A percentile compares a stretch with the other conserved stretches of the same genome.
Evolutionary conservation across 2,113 vertebrate species (phyloP).

Genomic region (Rousettus leschenaultii): DNA sequence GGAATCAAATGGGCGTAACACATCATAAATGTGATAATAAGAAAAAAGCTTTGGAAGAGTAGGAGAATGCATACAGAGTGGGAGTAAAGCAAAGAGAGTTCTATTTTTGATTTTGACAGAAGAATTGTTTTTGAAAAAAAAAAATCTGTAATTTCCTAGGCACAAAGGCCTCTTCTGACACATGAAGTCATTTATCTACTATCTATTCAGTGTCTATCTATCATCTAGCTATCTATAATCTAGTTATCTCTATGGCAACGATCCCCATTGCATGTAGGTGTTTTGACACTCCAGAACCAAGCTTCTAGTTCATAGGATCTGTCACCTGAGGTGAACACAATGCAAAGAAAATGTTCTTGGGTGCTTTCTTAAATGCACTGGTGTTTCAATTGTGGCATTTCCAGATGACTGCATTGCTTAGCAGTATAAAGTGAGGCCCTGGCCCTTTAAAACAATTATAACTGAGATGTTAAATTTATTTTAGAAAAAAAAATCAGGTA

Average conservation of each 20-base stretch:
- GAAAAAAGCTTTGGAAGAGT: constrained; percentile 56
- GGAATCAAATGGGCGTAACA: constrained; percentile 36
- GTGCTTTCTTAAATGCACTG: neutral
- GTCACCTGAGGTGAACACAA: constrained; percentile 62
- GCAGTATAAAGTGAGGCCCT: neutral
- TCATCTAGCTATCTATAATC: constrained; percentile 74
- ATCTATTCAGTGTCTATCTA: constrained; percentile 72
- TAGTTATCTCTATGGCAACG: constrained; percentile 74
- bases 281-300: constrained; percentile 72
- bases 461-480: constrained; percentile 15
- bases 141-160: constrained; percentile 71
- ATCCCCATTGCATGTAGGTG: constrained; percentile 52
- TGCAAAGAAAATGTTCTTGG: neutral
- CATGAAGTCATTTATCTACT: constrained; percentile 71
- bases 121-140: constrained; percentile 72
- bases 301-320: constrained; percentile 63
- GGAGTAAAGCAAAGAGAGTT: constrained; percentile 63
- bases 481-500: constrained; percentile 50
- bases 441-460: neutral
- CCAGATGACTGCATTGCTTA: neutral
- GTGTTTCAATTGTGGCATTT: neutral
- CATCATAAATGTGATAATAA: constrained; percentile 28
- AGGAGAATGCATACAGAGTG: constrained; percentile 42
- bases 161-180: constrained; percentile 77
- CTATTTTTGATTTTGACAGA: constrained; percentile 79